A percentile compares a stretch with the other conserved stretches of the same genome.
phyloP scores from a whole-genome alignment of 2,888 invertebrate genomes.

The Rhimphoctona megacephalus region DNA sequence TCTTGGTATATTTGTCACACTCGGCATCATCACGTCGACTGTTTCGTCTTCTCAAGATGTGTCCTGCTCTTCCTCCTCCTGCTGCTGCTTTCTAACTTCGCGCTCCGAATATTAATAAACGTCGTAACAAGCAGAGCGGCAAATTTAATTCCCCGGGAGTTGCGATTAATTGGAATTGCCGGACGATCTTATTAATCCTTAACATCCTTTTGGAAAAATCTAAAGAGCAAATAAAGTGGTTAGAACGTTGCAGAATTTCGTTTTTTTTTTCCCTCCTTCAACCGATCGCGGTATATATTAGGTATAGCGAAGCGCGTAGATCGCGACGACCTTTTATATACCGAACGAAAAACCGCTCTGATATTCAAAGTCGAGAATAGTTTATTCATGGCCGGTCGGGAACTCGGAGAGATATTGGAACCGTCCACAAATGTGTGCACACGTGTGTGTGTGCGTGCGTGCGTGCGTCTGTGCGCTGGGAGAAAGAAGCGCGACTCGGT shows the following conservation, averaged over 20 bases:
- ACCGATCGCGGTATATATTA: too few species aligned
- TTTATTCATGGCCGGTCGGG: slow-evolving; percentile 85
- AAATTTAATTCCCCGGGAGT: neutral
- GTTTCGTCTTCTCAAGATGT: slow-evolving; percentile 11
- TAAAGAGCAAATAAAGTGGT: too few species aligned
- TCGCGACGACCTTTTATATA: too few species aligned
- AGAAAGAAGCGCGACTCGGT: slow-evolving; percentile 63
- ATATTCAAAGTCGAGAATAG: slow-evolving; percentile 85
- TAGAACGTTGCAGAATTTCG: neutral
- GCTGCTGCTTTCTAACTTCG: slow-evolving; percentile 67
- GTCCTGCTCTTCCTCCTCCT: slow-evolving; percentile 13
- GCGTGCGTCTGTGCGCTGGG: slow-evolving; percentile 68
- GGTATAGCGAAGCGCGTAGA: too few species aligned
- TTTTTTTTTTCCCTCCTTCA: neutral
- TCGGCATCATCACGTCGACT: slow-evolving; percentile 63
- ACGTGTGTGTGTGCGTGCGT: slow-evolving; percentile 60
- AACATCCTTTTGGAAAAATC: neutral
- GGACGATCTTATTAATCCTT: slow-evolving; percentile 42
- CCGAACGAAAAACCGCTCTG: slow-evolving; percentile 73
- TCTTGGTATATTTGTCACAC: slow-evolving; percentile 82
- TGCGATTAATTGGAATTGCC: slow-evolving; percentile 55
- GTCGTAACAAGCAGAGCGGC: slow-evolving; percentile 53
- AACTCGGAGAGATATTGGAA: slow-evolving; percentile 84
- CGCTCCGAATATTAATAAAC: slow-evolving; percentile 84
- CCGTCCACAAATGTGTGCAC: slow-evolving; percentile 74